Percentiles rank a stretch among this genome's conserved stretches.
Conservation (phyloP, 2,797 vertebrate genomes). For the Apodemus agrarius region DNA sequence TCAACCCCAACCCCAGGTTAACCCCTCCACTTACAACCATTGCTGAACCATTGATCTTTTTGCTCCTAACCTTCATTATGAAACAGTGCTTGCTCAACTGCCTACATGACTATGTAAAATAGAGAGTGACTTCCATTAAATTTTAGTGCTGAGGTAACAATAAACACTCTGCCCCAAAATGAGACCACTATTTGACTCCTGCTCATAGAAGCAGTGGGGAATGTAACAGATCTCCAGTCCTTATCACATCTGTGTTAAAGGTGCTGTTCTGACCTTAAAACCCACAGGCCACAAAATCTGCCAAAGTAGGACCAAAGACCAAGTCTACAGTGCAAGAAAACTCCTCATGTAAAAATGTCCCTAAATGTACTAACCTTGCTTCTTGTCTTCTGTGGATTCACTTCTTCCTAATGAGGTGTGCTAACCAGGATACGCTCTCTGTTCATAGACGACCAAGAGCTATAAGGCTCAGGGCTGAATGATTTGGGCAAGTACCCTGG, state of each 20-base stretch:
- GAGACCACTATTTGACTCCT: not conserved
- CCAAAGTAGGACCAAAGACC: not conserved
- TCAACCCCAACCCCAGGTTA: not conserved
- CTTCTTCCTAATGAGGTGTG: not conserved
- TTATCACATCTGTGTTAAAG: not conserved
- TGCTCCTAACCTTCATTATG: not conserved
- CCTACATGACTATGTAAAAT: not conserved
- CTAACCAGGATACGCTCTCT: too few relatives aligned
- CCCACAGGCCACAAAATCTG: too few relatives aligned
- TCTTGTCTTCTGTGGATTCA: not conserved
- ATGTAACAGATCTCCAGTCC: not conserved
- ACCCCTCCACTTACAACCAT: not conserved
- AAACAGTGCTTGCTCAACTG: not conserved
- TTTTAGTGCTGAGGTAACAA: not conserved
- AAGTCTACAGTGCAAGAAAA: not conserved
- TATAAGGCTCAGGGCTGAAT: not conserved
- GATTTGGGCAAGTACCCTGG: not conserved
- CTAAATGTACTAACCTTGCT: not conserved
- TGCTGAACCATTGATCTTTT: not conserved
- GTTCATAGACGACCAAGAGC: not conserved
- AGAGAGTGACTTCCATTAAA: not conserved
- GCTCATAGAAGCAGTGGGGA: not conserved
- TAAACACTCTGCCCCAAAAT: too few relatives aligned
- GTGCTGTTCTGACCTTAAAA: not conserved
- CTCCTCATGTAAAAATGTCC: too few relatives aligned